Evolutionary conservation across 2,888 invertebrate genomes (phyloP).

Genomic region (Agrypnus murinus): DNA sequence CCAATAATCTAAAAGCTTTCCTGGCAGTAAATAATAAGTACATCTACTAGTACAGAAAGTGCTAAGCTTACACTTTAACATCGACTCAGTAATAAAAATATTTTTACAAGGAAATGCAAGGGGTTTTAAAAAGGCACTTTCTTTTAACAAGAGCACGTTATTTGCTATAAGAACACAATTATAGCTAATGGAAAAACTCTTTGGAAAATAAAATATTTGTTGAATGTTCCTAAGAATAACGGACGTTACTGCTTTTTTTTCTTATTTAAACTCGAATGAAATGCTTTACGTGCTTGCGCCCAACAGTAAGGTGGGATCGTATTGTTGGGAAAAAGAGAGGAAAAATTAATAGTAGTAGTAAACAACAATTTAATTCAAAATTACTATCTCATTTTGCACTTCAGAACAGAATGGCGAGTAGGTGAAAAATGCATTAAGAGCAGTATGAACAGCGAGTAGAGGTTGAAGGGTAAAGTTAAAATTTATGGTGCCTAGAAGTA

Average conservation of each 20-base stretch:
- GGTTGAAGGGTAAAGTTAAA: conserved; percentile 49
- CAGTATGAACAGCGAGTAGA: conserved; percentile 1
- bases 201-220: conserved; percentile 28
- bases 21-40: conserved; percentile 10
- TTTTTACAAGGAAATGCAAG: conserved; percentile 51
- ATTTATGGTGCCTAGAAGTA: conserved; percentile 59
- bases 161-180: conserved; percentile 47
- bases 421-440: conserved; percentile 10
- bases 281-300: neutral
- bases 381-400: neutral
- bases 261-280: neutral
- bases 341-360: neutral
- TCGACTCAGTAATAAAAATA: conserved; percentile 48
- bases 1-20: neutral
- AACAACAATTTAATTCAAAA: neutral
- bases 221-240: neutral
- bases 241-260: conserved; percentile 3
- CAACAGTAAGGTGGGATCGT: too few relatives aligned
- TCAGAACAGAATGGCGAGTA: neutral
- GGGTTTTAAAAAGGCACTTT: conserved; percentile 47
- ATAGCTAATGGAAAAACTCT: conserved; percentile 43
- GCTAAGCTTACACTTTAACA: conserved; percentile 35
- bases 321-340: too few relatives aligned
- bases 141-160: conserved; percentile 34
- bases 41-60: conserved; percentile 9